Percentiles rank a stretch among this genome's conserved stretches.
Evolutionary conservation across 2,797 vertebrate species (phyloP).

Genomic region (Falco novaeseelandiae): DNA sequence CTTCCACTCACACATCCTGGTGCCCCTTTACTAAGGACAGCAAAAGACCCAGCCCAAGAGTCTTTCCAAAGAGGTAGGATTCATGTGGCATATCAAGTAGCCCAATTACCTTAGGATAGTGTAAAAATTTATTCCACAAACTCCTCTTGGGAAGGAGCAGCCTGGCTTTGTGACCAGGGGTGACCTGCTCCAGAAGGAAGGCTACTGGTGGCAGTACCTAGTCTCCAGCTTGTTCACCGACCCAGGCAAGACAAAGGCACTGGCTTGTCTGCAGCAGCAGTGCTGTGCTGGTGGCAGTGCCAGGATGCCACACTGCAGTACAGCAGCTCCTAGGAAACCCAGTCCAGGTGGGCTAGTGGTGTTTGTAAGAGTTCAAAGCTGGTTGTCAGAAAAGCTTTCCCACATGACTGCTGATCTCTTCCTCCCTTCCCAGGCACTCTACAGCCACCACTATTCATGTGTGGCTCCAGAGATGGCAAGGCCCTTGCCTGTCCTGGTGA

Average conservation of each 20-base stretch:
- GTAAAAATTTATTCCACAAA: neutral
- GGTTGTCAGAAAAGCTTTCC: neutral
- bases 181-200: neutral
- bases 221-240: neutral
- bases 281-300: accelerated
- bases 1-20: neutral
- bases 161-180: neutral
- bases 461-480: neutral
- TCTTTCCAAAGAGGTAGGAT: neutral
- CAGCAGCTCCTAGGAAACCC: neutral
- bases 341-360: neutral
- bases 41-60: neutral
- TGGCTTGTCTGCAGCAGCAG: neutral
- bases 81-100: neutral
- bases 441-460: neutral
- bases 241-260: neutral
- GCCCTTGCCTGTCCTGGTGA: neutral
- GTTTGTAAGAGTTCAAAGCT: neutral
- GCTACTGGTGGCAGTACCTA: neutral
- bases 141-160: neutral
- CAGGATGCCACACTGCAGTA: no score
- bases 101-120: accelerated
- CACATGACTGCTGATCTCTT: neutral
- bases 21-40: neutral
- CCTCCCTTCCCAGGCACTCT: neutral